Percentiles rank a stretch among this genome's conserved stretches.
Conservation (phyloP, 2,113 vertebrate genomes). For the Tupaia chinensis region DNA sequence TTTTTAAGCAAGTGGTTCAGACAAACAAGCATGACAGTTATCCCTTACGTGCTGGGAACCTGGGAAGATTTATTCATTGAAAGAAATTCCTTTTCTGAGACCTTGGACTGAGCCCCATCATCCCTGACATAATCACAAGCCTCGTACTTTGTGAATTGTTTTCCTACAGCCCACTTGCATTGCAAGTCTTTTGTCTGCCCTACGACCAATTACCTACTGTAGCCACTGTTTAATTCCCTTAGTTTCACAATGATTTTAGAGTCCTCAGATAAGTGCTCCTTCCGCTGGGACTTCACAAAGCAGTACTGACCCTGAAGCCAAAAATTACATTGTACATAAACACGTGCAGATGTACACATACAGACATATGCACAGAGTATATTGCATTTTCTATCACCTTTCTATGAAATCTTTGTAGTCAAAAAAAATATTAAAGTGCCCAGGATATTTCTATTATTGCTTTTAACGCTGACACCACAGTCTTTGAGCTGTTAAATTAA, state of each 20-base stretch:
- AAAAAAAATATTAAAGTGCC: not conserved
- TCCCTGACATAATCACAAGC: not conserved
- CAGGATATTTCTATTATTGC: not conserved
- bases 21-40: not conserved
- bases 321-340: not conserved
- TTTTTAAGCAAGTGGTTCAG: not conserved
- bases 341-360: not conserved
- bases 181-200: not conserved
- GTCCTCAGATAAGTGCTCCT: not conserved
- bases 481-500: conserved; percentile 57
- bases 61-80: not conserved
- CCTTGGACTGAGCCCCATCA: not conserved
- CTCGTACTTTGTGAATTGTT: not conserved
- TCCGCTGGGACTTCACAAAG: not conserved
- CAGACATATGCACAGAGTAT: not conserved
- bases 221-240: not conserved
- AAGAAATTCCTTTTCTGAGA: not conserved
- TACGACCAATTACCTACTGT: not conserved
- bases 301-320: not conserved
- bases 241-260: not conserved
- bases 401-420: not conserved
- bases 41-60: not conserved
- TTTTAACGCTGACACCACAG: not conserved
- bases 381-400: not conserved
- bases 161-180: not conserved